A percentile compares a stretch with the other conserved stretches of the same genome.
Conservation (phyloP, 2,888 invertebrate species). For the Thecocarcelia acutangulata region DNA sequence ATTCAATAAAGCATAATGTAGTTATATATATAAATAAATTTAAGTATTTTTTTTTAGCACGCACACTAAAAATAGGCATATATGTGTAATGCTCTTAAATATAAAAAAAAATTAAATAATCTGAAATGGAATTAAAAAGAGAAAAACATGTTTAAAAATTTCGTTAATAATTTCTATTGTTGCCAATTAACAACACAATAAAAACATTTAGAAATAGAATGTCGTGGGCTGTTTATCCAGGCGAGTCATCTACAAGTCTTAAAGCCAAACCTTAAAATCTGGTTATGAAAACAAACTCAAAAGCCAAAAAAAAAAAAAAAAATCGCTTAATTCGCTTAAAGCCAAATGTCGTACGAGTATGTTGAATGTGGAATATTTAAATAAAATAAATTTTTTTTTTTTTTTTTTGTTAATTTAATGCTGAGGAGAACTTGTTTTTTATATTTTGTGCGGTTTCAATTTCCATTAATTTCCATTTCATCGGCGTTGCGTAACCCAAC, state of each 20-base stretch:
- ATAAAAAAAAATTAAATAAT: background rate
- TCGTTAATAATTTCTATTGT: background rate
- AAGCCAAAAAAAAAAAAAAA: background rate
- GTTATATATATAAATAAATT: background rate
- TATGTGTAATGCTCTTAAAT: conserved; percentile 6
- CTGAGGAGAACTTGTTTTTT: conserved; percentile 53
- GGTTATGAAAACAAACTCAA: conserved; percentile 17
- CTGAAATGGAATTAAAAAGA: background rate
- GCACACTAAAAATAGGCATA: too few species aligned
- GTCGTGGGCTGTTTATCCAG: conserved; percentile 46
- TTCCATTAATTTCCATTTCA: conserved; percentile 60
- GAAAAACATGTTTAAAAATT: background rate
- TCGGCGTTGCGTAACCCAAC: conserved; percentile 51
- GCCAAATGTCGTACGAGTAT: background rate
- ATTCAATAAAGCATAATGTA: background rate
- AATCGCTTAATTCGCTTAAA: conserved; percentile 12
- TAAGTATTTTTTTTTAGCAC: background rate
- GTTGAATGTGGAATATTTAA: conserved; percentile 25
- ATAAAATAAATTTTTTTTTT: conserved; percentile 22
- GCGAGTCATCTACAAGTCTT: conserved; percentile 26
- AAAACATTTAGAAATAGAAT: conserved; percentile 6
- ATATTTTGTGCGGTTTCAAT: conserved; percentile 40
- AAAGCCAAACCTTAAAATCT: conserved; percentile 55
- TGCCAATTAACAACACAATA: conserved; percentile 12
- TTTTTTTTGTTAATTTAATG: conserved; percentile 6